Base-by-base conservation (phyloP, 2,888 invertebrate genomes). In the Uropetala carovei region DNA sequence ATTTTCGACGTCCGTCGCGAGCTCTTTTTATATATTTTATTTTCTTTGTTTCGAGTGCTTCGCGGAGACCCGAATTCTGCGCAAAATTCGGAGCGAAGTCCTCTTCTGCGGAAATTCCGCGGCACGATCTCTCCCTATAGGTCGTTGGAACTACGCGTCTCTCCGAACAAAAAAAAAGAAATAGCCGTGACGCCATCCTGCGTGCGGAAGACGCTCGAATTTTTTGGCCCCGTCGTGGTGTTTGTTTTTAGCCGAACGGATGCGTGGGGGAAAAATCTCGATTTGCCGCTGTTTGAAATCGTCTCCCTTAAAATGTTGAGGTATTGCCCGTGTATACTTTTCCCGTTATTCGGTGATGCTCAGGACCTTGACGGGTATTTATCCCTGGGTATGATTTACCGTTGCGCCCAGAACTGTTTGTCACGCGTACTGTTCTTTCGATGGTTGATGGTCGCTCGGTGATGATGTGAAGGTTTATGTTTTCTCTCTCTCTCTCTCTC, bases 41-140 rank as follows among this genome's bases (percentile, higher is more conserved):
- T 27, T 75, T 75, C 9, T 85, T 57, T 58, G 30, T 56, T 56
- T n/a, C 57, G 59, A 59, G 58, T 10, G 58, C 59, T 22, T 8
- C 13, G 60, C 27, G 43, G 43, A 30, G 64, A 64, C 18, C 43
- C 64, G 89, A 85, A 89, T 89, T 89, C 89, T 89, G 64, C 64
- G 64, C 89, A 89, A 89, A 89, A 64, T 89, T 58, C 68, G 60
- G 68, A 43, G 27, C 86, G 56, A 64, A 89, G 60, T 89, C 89
- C 64, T 68, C 43, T 64, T 64, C 64, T 64, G 64, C 7, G 64
- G 60, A 86, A 68, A 86, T 86, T 86, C 86, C 86, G 60, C 30
- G 7, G 60, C 59, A 60, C 86, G 60, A n/a, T n/a, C n/a, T 64
- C 64, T 64, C 64, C 89, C 27, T 43, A 43, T 43, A 43, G 43